Base-by-base conservation (phyloP, 35 echinoderm and acorn worm genomes). In the Amphiura filiformis region DNA sequence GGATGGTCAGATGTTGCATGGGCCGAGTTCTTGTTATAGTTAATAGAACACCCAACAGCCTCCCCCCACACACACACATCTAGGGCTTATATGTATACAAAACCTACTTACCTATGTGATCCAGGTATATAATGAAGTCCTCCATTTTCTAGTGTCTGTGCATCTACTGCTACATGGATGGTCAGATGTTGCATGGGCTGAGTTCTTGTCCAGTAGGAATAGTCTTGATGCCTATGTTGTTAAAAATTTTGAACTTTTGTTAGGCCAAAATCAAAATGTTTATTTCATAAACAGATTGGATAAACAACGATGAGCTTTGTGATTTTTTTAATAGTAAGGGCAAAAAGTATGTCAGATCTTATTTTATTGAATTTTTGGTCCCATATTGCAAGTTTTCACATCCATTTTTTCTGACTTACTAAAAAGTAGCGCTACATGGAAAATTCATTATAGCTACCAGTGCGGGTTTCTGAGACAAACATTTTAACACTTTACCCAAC, bases 151-250 rank as follows among this genome's bases (percentile, higher is more conserved):
- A 89, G 36, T 37, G 87, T 89, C 78, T 89, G 87, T n/a, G 78
- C 44, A 89, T 89, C 87, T 40, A 89, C 36, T 33, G 87, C 87
- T 38, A 89, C 79, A 42, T 89, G 87, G 0, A 70, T 39, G 13
- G 87, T 89, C 49, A 89, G 52, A 38, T 89, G 87, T 33, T 57
- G 52, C 87, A 89, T 89, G 87, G 87, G 87, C 37, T 34, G 35
- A 14, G 87, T 89, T 56, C 87, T 80, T 38, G 87, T 89, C 87
- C 87, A 89, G 57, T 89, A 89, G 18, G 87, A 89, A 81, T 81
- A 89, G 34, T 89, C 87, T 57, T 89, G 87, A 39, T 89, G 87
- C 78, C 87, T 89, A 56, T 11, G 38, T 31, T 44, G 13, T 31
- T 32, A 89, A n/a, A n/a, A n/a, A n/a, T n/a, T n/a, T n/a, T n/a